Evolutionary conservation across 92 coral and sea anemone genomes (phyloP).

Genomic region (Phenganax marumi): DNA sequence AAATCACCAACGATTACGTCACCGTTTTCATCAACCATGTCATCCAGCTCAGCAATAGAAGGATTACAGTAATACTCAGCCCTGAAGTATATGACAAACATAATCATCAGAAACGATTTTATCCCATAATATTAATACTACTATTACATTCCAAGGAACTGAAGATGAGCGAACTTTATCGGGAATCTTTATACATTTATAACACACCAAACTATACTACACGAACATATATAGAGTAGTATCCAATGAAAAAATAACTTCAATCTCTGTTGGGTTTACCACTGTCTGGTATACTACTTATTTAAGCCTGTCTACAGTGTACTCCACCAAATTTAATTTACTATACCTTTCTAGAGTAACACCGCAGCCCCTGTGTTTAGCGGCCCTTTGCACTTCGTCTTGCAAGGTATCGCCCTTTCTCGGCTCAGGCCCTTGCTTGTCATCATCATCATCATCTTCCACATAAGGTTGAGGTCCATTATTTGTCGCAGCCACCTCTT

Average conservation of each 20-base stretch:
- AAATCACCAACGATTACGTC: slow-evolving; percentile 87
- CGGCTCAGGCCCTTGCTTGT: slow-evolving; percentile 40
- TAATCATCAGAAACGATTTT: too few relatives aligned
- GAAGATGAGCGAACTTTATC: too few relatives aligned
- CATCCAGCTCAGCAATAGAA: slow-evolving; percentile 70
- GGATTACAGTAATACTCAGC: slow-evolving; percentile 81
- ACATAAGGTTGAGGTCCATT: background rate
- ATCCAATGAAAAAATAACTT: too few relatives aligned
- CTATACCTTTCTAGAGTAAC: slow-evolving; percentile 24
- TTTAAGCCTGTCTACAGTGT: too few relatives aligned
- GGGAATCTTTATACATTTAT: too few relatives aligned
- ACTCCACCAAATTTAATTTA: background rate
- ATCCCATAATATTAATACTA: too few relatives aligned
- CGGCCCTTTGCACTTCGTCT: background rate
- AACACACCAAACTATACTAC: too few relatives aligned
- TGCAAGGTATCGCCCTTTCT: slow-evolving; percentile 27
- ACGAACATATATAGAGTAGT: too few relatives aligned
- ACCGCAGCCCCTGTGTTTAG: slow-evolving; percentile 7
- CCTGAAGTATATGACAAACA: slow-evolving; percentile 40
- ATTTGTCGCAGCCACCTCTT: background rate
- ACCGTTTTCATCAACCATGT: slow-evolving; percentile 69
- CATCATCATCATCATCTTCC: slow-evolving; percentile 16
- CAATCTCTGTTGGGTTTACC: too few relatives aligned
- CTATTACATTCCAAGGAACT: too few relatives aligned
- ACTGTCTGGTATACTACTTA: too few relatives aligned